Base-by-base conservation (phyloP, 2,888 invertebrate species). In the Adineta ricciae region DNA sequence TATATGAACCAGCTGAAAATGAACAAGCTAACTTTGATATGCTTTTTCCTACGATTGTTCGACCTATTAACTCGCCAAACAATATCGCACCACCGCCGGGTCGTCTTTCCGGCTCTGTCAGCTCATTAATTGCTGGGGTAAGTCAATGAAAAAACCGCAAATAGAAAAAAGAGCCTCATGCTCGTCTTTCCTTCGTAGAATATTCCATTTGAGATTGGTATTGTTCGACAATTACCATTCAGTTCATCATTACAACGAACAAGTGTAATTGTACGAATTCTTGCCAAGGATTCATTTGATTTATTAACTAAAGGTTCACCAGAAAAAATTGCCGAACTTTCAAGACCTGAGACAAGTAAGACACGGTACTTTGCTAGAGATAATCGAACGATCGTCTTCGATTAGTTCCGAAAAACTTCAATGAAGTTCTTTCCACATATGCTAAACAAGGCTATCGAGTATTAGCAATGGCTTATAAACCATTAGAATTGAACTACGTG, bases 281-380 rank as follows among this genome's bases (percentile, higher is more conserved):
- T 96, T 8, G 94, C 93, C 4, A 94, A 93, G 16, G 92, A 93
- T 50, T 93, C 94, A 85, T 94, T 94, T 93, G 92, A 93, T 83
- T 93, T 94, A 72, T 95, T 93, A 88, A 93, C 93, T 5, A 95
- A 95, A 91, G 95, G 95, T 0, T 95, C 96, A 4, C 97, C 97
- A 0, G 97, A 97, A 91, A 96, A 94, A 94, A 92, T 97, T 50
- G 91, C 93, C 36, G 94, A 94, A 7, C 92, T 97, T 19, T 95
- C 95, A 84, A 91, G 90, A 46, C 93, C 93, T 0, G 93, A 94
- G n/a, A 92, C 78, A n/a, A 78, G 78, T 78, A 24, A 41, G 11
- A 11, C 5, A 46, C 11, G 46, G n/a, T n/a, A 24, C 19, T 83
- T 56, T 41, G 14, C 41, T 83, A n/a, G n/a, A 41, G 36, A 50